A percentile compares a stretch with the other conserved stretches of the same genome.
Conservation (phyloP, 2,113 vertebrate species). For the Larimichthys polyactis region DNA sequence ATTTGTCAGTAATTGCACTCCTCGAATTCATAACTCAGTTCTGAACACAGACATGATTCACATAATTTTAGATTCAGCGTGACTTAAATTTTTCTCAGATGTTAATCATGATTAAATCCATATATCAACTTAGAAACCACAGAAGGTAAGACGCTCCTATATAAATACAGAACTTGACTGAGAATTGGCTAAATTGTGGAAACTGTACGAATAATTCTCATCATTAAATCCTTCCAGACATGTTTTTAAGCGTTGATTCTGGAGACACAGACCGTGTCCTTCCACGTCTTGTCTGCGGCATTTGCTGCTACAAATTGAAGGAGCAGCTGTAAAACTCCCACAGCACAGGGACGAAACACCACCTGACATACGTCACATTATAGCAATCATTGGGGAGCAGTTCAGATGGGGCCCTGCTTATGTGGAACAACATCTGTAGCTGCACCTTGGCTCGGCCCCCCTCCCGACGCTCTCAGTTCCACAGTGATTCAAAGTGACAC, state of each 20-base stretch:
- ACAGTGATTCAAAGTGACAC: slow-evolving; percentile 67
- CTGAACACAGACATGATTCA: no score
- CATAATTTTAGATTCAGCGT: not conserved
- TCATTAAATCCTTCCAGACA: no score
- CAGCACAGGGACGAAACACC: slow-evolving; percentile 5
- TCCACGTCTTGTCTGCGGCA: not conserved
- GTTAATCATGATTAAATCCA: not conserved
- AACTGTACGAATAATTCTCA: no score
- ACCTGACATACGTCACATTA: slow-evolving; percentile 21
- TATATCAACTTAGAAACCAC: not conserved
- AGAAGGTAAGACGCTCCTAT: no score
- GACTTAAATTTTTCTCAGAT: not conserved
- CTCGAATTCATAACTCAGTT: not conserved
- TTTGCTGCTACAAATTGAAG: not conserved
- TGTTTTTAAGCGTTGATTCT: no score
- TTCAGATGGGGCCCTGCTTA: slow-evolving; percentile 19
- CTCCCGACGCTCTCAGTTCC: not conserved
- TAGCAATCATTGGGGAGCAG: slow-evolving; percentile 23
- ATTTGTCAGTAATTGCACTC: not conserved
- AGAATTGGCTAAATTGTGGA: not conserved
- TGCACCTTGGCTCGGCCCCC: slow-evolving; percentile 22
- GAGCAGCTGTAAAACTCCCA: slow-evolving; percentile 15
- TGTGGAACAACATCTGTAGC: slow-evolving; percentile 46
- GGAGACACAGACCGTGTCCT: not conserved
- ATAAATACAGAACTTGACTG: not conserved